phyloP scores from a whole-genome alignment of 2,888 invertebrate species.

The Bombyx huttoni region DNA sequence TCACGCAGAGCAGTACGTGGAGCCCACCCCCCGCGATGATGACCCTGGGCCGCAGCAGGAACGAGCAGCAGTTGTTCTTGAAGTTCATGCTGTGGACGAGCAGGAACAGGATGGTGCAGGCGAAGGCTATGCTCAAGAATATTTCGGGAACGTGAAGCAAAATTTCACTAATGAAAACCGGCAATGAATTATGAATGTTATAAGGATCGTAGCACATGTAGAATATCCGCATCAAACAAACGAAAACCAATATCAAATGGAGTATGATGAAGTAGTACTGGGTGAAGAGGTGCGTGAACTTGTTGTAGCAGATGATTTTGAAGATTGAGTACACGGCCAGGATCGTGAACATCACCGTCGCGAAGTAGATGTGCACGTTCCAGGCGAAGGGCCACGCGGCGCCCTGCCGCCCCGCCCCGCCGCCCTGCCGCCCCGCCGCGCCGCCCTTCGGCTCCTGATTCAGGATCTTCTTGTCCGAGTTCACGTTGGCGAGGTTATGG shows the following conservation, averaged over 20 bases:
- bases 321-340: conserved; percentile 88
- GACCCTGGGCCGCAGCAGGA: conserved; percentile 82
- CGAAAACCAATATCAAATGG: conserved; percentile 84
- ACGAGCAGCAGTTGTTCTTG: conserved; percentile 78
- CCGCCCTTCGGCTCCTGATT: conserved; percentile 51
- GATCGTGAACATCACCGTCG: conserved; percentile 87
- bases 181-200: conserved; percentile 86
- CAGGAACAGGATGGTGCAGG: conserved; percentile 87
- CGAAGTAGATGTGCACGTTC: conserved; percentile 92
- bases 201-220: conserved; percentile 94
- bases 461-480: conserved; percentile 61
- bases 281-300: conserved; percentile 87
- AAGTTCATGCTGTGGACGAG: conserved; percentile 84
- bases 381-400: conserved; percentile 88
- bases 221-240: conserved; percentile 86
- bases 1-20: conserved; percentile 85
- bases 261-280: conserved; percentile 91
- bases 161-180: conserved; percentile 83
- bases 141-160: conserved; percentile 89
- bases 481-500: conserved; percentile 74
- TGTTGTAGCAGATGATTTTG: conserved; percentile 88
- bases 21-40: conserved; percentile 84
- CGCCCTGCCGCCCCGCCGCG: conserved; percentile 60
- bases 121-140: conserved; percentile 90
- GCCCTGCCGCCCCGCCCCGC: conserved; percentile 59